These are phyloP conservation scores for Chelmon rostratus DNA, from an alignment of 2,797 vertebrate genomes.

Conservation along the genomic window DNA sequence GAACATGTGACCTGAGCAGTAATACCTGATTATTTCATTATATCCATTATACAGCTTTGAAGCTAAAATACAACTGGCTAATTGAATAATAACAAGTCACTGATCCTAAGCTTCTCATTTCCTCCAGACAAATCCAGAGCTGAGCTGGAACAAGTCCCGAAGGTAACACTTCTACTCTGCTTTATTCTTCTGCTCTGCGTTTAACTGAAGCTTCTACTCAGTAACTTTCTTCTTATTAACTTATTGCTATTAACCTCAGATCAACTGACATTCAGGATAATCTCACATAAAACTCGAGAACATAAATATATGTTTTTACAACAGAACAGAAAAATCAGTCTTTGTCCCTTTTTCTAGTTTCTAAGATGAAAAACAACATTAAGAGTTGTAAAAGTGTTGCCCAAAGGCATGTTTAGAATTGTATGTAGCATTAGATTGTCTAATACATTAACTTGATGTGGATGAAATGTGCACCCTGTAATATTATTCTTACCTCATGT, in stretches of 20 bases:
- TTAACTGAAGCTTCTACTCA: neutral
- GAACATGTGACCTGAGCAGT: neutral
- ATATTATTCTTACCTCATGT: too few relatives aligned
- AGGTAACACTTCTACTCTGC: conserved; percentile 84
- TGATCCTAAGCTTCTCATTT: conserved; percentile 40
- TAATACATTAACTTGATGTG: neutral
- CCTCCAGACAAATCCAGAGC: conserved; percentile 93
- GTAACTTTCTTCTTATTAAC: neutral
- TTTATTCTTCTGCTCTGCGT: neutral
- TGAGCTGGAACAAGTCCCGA: conserved; percentile 98
- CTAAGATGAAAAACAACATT: neutral
- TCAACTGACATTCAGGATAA: neutral
- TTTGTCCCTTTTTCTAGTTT: neutral
- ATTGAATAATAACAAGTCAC: rapidly evolving
- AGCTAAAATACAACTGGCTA: neutral
- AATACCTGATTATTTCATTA: neutral
- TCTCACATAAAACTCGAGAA: too few relatives aligned
- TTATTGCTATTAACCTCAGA: too few relatives aligned
- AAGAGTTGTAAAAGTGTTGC: neutral
- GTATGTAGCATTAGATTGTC: neutral
- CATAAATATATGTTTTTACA: too few relatives aligned
- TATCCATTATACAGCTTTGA: neutral
- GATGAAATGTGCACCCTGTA: neutral
- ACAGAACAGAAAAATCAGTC: neutral
- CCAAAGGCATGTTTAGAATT: too few relatives aligned